Base-by-base conservation (phyloP, 2,113 vertebrate species). In the Passerina amoena region DNA sequence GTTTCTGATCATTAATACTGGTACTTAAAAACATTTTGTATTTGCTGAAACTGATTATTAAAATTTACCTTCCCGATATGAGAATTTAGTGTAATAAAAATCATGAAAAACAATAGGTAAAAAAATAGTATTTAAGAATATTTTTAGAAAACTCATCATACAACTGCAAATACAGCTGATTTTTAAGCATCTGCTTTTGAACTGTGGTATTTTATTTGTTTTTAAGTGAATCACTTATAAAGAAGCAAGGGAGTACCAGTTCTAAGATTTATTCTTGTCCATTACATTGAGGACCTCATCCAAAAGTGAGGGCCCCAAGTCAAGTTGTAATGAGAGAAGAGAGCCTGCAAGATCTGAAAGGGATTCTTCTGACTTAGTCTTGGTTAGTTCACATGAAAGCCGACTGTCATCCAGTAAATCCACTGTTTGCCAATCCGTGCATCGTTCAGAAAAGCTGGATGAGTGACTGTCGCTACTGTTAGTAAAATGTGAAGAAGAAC, bases 201-300 rank as follows among this genome's bases (percentile, higher is more conserved):
- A 95, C 97, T 94, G 37, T 83, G 63, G 33, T 65, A 92, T 81
- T 97, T 80, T 65, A 23, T 66, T 97, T 94, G 88, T 60, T 98
- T 93, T 77, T 70, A 82, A 71, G 45, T 92, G 82, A 95, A 94
- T 86, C 84, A 88, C 61, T 77, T 69, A 20, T 27, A 65, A 70
- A 90, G 92, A 68, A 85, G 66, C 37, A 82, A 82, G 33, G 71
- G 60, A 83, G 94, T 91, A 92, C 89, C 85, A 76, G 85, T 84
- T 88, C 94, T 94, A 97, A 86, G 94, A 97, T 95, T 98, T 98
- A 90, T 98, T 98, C 97, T 98, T 99, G 97, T 99, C 99, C 99
- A 99, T 99, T 94, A 99, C 99, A 94, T 99, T 99, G 82, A 99
- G 98, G 75, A 99, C 99, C 61, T 99, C 99, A 92, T 99, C 99